A percentile compares a stretch with the other conserved stretches of the same genome.
Evolutionary conservation across 2,797 vertebrate genomes (phyloP).

Genomic region (Craterocephalus amniculus): DNA sequence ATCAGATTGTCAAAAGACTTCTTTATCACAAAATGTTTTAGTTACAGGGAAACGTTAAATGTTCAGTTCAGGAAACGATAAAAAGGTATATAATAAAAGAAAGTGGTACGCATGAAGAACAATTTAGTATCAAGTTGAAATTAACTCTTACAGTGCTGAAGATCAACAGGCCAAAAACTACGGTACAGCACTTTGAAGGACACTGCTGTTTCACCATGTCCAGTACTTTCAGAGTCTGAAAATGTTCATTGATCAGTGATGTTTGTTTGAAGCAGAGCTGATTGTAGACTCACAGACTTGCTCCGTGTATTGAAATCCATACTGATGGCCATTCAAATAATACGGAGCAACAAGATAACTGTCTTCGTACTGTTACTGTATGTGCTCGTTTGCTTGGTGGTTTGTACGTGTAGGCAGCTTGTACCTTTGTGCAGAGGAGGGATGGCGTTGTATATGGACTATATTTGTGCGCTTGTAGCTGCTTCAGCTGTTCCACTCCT

Average conservation of each 20-base stretch:
- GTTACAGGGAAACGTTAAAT: not conserved
- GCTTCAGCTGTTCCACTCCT: constrained; percentile 45
- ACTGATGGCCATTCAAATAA: not conserved
- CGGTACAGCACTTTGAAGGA: constrained; percentile 26
- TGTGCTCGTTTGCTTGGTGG: constrained; percentile 25
- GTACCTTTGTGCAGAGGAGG: constrained; percentile 38
- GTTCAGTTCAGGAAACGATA: constrained; percentile 1
- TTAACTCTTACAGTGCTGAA: constrained; percentile 3
- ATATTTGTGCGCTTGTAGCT: constrained; percentile 41
- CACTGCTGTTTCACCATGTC: constrained; percentile 47
- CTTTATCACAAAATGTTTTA: too few relatives aligned
- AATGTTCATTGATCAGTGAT: constrained; percentile 37
- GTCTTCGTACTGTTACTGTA: constrained; percentile 16
- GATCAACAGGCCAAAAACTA: constrained; percentile 20
- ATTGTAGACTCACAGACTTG: constrained; percentile 3
- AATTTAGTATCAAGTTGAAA: constrained; percentile 5
- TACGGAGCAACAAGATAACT: constrained; percentile 7
- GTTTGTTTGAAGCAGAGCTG: constrained; percentile 33
- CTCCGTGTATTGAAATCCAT: constrained; percentile 7
- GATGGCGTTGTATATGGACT: constrained; percentile 25
- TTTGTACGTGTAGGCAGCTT: constrained; percentile 27
- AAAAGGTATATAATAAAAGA: constrained; percentile 16
- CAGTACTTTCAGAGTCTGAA: constrained; percentile 51
- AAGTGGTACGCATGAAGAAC: constrained; percentile 16
- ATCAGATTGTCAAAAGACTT: too few relatives aligned